A percentile compares a stretch with the other conserved stretches of the same genome.
These are phyloP conservation scores for Heliocidaris tuberculata DNA, from an alignment of 35 echinoderm and acorn worm genomes.

Conservation along the genomic window DNA sequence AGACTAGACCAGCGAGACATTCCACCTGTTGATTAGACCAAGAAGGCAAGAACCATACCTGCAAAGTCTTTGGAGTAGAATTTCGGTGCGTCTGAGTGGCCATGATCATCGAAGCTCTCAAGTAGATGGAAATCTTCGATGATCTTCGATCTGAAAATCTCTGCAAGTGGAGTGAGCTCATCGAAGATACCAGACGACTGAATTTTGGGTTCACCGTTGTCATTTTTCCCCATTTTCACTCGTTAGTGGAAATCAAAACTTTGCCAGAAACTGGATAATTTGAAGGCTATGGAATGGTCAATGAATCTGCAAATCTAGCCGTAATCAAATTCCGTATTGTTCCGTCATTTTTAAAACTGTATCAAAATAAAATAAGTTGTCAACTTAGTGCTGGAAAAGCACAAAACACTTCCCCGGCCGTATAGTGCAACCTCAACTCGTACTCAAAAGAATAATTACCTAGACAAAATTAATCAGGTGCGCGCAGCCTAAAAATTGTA, in stretches of 20 bases:
- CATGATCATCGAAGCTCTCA: slow-evolving; percentile 94
- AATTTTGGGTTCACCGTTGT: slow-evolving; percentile 31
- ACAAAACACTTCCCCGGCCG: too few relatives aligned
- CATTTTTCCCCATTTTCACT: neutral
- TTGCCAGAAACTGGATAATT: too few relatives aligned
- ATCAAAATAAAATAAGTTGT: neutral
- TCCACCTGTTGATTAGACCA: too few relatives aligned
- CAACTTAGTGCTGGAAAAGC: neutral
- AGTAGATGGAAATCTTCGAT: slow-evolving; percentile 97
- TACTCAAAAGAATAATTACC: too few relatives aligned
- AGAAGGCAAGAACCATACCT: slow-evolving; percentile 49
- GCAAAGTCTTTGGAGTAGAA: slow-evolving; percentile 87
- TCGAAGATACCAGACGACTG: slow-evolving; percentile 31
- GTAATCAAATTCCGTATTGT: neutral
- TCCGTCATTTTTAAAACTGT: neutral
- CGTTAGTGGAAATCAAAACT: neutral
- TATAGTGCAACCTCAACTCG: too few relatives aligned
- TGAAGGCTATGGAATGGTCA: too few relatives aligned
- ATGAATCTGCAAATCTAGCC: neutral
- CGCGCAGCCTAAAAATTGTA: neutral
- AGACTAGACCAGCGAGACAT: too few relatives aligned
- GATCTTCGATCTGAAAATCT: slow-evolving; percentile 89
- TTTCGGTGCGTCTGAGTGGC: slow-evolving; percentile 84
- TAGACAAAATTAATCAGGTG: neutral
- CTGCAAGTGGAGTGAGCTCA: slow-evolving; percentile 70